These are phyloP conservation scores for Drosophila atripex DNA, from an alignment of 2,888 invertebrate genomes.

Conservation along the genomic window DNA sequence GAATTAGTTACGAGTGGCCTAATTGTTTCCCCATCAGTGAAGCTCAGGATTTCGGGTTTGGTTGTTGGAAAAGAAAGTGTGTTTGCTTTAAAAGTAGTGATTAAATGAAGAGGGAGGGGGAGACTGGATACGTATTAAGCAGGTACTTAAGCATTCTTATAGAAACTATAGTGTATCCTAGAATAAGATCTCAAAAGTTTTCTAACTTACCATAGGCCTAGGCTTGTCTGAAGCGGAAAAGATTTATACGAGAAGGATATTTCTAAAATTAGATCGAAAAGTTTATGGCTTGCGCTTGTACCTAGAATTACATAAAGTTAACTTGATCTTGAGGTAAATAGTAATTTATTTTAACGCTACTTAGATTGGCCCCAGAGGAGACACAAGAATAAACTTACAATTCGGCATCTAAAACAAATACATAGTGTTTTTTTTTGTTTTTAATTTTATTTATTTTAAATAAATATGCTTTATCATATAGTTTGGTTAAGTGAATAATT, in stretches of 20 bases:
- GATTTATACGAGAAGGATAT: slow-evolving; percentile 14
- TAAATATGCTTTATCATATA: slow-evolving; percentile 46
- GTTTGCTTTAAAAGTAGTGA: slow-evolving; percentile 29
- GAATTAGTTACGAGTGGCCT: background rate
- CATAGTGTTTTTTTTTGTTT: slow-evolving; percentile 68
- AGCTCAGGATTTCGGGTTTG: slow-evolving; percentile 36
- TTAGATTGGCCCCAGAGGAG: slow-evolving; percentile 18
- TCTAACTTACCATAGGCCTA: slow-evolving; percentile 44
- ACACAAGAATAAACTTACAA: slow-evolving; percentile 56
- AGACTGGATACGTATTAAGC: slow-evolving; percentile 17
- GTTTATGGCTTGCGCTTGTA: slow-evolving; percentile 16
- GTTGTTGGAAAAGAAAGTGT: slow-evolving; percentile 55
- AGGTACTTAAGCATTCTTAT: slow-evolving; percentile 53
- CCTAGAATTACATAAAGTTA: slow-evolving; percentile 43
- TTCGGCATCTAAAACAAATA: slow-evolving; percentile 60
- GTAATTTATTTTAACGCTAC: slow-evolving; percentile 29
- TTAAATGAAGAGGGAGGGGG: slow-evolving; percentile 12
- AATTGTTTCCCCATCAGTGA: slow-evolving; percentile 11
- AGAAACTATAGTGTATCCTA: slow-evolving; percentile 35
- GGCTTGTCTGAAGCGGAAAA: slow-evolving; percentile 15
- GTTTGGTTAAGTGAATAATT: slow-evolving; percentile 40
- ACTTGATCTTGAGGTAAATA: slow-evolving; percentile 30
- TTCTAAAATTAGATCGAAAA: slow-evolving; percentile 20
- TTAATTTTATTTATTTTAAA: slow-evolving; percentile 70
- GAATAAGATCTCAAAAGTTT: slow-evolving; percentile 3